These are phyloP conservation scores for Enteromius unitaeniatus DNA, from an alignment of 2,797 vertebrate species.

Conservation along the genomic window DNA sequence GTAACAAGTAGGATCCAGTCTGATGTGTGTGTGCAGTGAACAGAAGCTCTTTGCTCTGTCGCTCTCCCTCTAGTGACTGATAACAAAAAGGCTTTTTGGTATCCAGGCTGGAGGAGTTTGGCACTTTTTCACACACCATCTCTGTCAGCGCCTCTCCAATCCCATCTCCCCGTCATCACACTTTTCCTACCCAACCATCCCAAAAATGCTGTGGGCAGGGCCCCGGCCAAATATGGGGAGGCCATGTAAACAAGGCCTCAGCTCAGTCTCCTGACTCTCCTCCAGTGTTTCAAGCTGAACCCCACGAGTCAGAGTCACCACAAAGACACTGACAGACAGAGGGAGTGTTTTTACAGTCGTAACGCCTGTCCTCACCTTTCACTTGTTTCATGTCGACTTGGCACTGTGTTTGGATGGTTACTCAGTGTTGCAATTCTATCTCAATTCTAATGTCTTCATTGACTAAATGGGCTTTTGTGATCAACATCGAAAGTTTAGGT, in stretches of 20 bases:
- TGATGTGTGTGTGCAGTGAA: conserved; percentile 27
- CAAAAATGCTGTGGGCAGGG: conserved; percentile 67
- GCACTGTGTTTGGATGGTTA: background rate
- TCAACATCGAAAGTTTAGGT: background rate
- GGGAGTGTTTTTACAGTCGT: background rate
- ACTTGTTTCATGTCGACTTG: background rate
- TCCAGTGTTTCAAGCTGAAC: conserved; percentile 15
- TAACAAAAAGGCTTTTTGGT: conserved; percentile 55
- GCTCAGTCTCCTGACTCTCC: conserved; percentile 21
- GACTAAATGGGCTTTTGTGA: background rate
- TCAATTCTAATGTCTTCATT: background rate
- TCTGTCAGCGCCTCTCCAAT: conserved; percentile 55
- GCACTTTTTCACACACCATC: conserved; percentile 55
- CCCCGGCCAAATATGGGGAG: conserved; percentile 76
- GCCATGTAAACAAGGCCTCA: conserved; percentile 72
- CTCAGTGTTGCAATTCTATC: background rate
- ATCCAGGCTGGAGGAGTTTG: conserved; percentile 55
- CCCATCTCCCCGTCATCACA: conserved; percentile 61
- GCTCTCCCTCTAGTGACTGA: conserved; percentile 56
- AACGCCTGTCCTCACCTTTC: background rate
- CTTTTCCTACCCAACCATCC: conserved; percentile 64
- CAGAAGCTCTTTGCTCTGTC: conserved; percentile 42
- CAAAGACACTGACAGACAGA: background rate
- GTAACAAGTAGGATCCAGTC: conserved; percentile 2
- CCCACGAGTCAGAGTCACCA: conserved; percentile 31